Evolutionary conservation across 2,888 invertebrate genomes (phyloP).

Genomic region (Philereme vetulata): DNA sequence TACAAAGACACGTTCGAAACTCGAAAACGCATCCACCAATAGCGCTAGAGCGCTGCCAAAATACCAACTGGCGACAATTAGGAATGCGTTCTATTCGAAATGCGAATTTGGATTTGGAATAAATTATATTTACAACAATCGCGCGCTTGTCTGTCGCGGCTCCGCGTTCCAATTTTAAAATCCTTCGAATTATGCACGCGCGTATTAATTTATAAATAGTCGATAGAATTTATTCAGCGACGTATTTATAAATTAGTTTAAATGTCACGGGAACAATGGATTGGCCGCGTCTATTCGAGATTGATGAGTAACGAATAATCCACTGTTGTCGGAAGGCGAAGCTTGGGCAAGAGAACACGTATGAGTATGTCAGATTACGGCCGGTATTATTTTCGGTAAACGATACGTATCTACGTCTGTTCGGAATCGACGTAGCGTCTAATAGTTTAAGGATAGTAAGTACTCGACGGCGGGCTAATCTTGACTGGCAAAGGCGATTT

Average conservation of each 20-base stretch:
- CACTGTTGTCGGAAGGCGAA: conserved; percentile 68
- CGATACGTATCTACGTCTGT: conserved; percentile 76
- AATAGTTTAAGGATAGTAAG: conserved; percentile 71
- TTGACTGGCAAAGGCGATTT: conserved; percentile 68
- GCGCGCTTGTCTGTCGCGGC: conserved; percentile 21
- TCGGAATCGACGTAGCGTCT: conserved; percentile 68
- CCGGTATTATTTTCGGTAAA: conserved; percentile 78
- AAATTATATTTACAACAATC: conserved; percentile 55
- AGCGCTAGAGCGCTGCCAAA: conserved; percentile 75
- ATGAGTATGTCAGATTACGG: conserved; percentile 74
- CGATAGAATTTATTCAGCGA: conserved; percentile 64
- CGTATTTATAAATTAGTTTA: conserved; percentile 77
- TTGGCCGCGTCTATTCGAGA: conserved; percentile 75
- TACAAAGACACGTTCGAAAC: conserved; percentile 72
- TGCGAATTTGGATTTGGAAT: conserved; percentile 64
- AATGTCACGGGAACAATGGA: conserved; percentile 82
- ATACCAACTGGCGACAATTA: conserved; percentile 68
- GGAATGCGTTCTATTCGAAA: conserved; percentile 76
- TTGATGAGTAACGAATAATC: conserved; percentile 80
- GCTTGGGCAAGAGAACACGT: conserved; percentile 65
- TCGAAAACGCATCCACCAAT: conserved; percentile 72
- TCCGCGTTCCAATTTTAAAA: conserved; percentile 53
- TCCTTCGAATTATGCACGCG: conserved; percentile 55
- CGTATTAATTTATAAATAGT: conserved; percentile 65
- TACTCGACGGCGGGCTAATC: conserved; percentile 61